A percentile compares a stretch with the other conserved stretches of the same genome.
phyloP scores from a whole-genome alignment of 2,113 vertebrate species.

The Thymallus thymallus region DNA sequence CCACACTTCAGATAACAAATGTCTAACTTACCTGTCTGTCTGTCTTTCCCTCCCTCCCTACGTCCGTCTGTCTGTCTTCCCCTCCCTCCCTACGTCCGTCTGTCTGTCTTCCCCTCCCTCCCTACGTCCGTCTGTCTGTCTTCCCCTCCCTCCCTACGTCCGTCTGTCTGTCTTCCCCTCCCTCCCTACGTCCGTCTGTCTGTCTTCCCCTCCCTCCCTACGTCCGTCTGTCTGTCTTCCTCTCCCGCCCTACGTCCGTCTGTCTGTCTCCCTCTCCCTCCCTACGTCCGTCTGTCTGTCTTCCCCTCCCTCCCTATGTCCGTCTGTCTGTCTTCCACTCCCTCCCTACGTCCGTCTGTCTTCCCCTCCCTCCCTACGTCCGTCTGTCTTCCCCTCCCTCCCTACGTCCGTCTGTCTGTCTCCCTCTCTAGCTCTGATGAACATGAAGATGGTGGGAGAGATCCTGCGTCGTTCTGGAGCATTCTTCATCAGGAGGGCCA shows the following conservation, averaged over 20 bases:
- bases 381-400: neutral
- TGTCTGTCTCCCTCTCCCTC: neutral
- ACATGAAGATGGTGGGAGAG: slow-evolving; percentile 90
- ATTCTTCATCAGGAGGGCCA: slow-evolving; percentile 92
- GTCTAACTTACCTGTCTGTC: neutral
- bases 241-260: neutral
- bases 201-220: neutral
- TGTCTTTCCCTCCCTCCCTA: neutral
- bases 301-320: too few relatives aligned
- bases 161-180: too few relatives aligned
- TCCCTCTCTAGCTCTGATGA: slow-evolving; percentile 82
- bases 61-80: neutral
- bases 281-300: neutral
- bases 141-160: too few relatives aligned
- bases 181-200: too few relatives aligned
- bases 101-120: neutral
- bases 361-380: neutral
- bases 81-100: neutral
- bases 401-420: neutral
- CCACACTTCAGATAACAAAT: too few relatives aligned
- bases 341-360: neutral
- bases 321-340: neutral
- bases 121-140: neutral
- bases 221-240: neutral
- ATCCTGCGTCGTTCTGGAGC: slow-evolving; percentile 90